A percentile compares a stretch with the other conserved stretches of the same genome.
Evolutionary conservation across 2,113 vertebrate genomes (phyloP).

Genomic region (Eulemur macaco): DNA sequence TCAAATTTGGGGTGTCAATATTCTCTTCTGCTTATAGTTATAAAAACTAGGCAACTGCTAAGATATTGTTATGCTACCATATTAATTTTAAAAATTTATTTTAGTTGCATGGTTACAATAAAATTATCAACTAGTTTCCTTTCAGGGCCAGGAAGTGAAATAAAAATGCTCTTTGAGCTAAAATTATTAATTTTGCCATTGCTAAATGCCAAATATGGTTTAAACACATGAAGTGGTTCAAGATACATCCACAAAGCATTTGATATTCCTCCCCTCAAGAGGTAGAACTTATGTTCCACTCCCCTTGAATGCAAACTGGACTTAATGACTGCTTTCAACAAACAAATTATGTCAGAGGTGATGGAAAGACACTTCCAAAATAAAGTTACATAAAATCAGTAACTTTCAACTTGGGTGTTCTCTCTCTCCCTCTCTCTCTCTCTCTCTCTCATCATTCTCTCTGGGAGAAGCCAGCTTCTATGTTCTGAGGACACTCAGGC

Average conservation of each 20-base stretch:
- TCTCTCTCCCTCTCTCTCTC: too few relatives aligned
- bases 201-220: not conserved
- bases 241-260: not conserved
- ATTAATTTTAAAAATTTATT: constrained; percentile 10
- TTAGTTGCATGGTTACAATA: not conserved
- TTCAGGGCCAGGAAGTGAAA: not conserved
- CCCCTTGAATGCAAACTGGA: not conserved
- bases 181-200: constrained; percentile 1
- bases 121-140: not conserved
- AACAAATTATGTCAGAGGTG: not conserved
- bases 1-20: not conserved
- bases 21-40: not conserved
- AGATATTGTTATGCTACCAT: not conserved
- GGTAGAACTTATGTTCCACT: not conserved
- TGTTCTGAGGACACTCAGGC: not conserved
- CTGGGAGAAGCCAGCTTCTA: not conserved
- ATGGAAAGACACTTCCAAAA: not conserved
- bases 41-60: not conserved
- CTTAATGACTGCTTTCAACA: not conserved
- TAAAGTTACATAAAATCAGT: not conserved
- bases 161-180: not conserved
- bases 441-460: not conserved
- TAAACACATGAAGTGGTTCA: not conserved
- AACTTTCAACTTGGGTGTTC: not conserved
- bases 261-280: not conserved